Conservation (phyloP, 2,113 vertebrate species). For the Tychaedon coryphoeus region DNA sequence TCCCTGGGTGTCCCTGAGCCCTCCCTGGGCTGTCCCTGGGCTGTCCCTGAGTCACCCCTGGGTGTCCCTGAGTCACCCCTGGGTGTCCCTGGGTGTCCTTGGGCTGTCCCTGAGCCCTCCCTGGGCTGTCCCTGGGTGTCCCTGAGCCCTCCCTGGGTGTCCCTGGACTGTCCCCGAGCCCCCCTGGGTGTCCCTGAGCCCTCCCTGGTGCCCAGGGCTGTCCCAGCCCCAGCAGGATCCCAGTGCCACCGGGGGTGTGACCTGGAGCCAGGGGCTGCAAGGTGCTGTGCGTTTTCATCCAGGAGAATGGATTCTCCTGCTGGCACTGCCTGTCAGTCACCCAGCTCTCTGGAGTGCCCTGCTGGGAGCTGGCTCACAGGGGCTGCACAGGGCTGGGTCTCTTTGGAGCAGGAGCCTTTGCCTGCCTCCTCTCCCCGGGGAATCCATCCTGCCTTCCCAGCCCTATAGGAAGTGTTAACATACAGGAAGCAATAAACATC, state of each 20-base stretch:
- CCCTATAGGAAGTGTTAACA: neutral
- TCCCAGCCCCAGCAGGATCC: fast-evolving
- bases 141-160: too few relatives aligned
- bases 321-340: neutral
- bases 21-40: neutral
- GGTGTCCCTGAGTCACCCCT: too few relatives aligned
- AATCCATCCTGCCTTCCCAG: neutral
- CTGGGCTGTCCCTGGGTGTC: too few relatives aligned
- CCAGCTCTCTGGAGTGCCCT: neutral
- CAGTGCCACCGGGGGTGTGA: fast-evolving
- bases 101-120: too few relatives aligned
- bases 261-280: neutral
- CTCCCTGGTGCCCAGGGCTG: neutral
- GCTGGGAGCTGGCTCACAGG: neutral
- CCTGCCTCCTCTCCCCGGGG: neutral
- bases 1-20: too few relatives aligned
- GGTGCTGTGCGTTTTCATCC: neutral
- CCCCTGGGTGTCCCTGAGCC: too few relatives aligned
- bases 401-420: neutral
- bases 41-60: neutral
- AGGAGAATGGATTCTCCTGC: neutral
- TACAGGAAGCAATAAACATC: neutral
- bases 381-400: neutral
- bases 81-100: too few relatives aligned
- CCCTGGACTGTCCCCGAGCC: too few relatives aligned